Percentiles rank a stretch among this genome's conserved stretches.
These are phyloP conservation scores for Pheucticus melanocephalus DNA, from an alignment of 2,113 vertebrate genomes.

Conservation along the genomic window DNA sequence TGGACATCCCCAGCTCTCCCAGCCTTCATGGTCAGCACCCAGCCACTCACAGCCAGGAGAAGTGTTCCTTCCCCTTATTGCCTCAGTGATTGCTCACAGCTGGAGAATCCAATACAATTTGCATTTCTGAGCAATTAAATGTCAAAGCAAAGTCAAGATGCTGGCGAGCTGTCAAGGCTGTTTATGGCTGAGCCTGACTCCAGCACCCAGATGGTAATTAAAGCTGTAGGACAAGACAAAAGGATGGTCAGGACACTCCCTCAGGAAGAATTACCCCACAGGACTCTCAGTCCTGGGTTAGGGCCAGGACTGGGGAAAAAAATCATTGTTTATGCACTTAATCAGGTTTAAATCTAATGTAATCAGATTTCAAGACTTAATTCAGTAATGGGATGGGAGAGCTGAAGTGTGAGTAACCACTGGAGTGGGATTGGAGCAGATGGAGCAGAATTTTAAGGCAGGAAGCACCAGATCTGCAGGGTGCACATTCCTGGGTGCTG, in stretches of 20 bases:
- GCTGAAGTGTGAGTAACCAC: not conserved
- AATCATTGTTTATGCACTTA: not conserved
- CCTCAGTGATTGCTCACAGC: not conserved
- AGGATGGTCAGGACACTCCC: not conserved
- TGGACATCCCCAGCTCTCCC: not conserved
- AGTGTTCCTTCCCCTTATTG: not conserved
- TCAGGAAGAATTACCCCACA: not conserved
- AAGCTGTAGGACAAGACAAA: not conserved
- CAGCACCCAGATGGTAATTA: not conserved
- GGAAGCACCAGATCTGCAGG: not conserved
- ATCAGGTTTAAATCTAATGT: slow-evolving; percentile 24
- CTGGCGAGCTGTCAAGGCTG: not conserved
- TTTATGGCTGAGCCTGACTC: not conserved
- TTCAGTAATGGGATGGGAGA: slow-evolving; percentile 2
- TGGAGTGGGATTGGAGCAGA: not conserved
- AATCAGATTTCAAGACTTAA: slow-evolving; percentile 13
- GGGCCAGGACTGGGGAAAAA: not conserved
- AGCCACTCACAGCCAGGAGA: accelerated
- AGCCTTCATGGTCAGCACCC: not conserved
- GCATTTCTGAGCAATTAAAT: slow-evolving; percentile 4
- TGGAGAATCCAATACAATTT: not conserved
- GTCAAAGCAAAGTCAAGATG: slow-evolving; percentile 30
- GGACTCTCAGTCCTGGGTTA: not conserved
- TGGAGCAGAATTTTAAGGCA: not conserved
- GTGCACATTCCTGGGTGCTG: not conserved